Evolutionary conservation across 2,888 invertebrate species (phyloP), one percentile per base, ranked within the genome.

Genomic region (Rhagonycha lutea): DNA sequence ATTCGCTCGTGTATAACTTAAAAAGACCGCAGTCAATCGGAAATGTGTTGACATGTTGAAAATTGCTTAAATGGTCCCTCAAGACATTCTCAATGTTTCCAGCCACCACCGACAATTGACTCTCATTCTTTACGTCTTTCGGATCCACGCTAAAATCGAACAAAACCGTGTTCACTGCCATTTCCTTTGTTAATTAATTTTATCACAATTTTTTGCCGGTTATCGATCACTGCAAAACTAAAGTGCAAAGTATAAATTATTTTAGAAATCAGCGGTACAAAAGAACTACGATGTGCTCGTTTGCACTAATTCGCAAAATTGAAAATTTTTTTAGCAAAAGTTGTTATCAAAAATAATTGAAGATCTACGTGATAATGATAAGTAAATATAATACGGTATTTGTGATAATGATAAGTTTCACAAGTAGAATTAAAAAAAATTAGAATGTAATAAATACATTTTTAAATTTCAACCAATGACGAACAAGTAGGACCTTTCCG

Each of bases 151-250:
- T 92, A 85, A 96, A 95, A 89, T 96, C 95, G 82, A 95, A 88
- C 70, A 96, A 88, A 83, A 95, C 90, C 69, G 95, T 94, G 87
- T 95, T 93, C 61, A 93, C 94, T 81, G 95, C 92, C 95, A 95
- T 95, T 81, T 75, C 80, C 24, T 26, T 26, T 23, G 12, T 14
- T 60, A 18, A 69, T 47, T 69, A 69, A 69, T 47, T 65, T 24
- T 65, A 47, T n/a, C 2, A n/a, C 47, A 47, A 47, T n/a, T 7
- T 26, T 24, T 65, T 65, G 26, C 63, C 63, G 63, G 63, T 65
- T 65, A 65, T 65, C 26, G 63, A 65, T 65, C 26, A 24, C 24
- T 14, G 24, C 63, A 47, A 47, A 47, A 47, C 47, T n/a, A 47
- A 47, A 47, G 47, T 47, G 47, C 47, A 47, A 47, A 47, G 47